phyloP scores from a whole-genome alignment of 2,797 vertebrate genomes.

The Percopsis omiscomaycus region DNA sequence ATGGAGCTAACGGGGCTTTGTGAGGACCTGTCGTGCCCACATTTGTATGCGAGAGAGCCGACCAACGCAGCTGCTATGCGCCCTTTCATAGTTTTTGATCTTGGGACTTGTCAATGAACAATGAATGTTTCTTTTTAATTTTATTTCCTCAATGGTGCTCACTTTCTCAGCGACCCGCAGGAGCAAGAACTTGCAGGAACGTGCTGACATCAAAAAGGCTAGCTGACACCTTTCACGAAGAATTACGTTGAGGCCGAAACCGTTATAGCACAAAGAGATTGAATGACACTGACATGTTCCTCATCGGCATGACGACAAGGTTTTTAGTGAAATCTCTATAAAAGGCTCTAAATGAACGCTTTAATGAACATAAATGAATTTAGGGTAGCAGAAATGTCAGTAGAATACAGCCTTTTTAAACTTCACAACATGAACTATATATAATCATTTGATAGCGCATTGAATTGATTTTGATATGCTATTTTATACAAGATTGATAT shows the following conservation, averaged over 20 bases:
- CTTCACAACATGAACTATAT: slow-evolving; percentile 22
- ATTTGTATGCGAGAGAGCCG: slow-evolving; percentile 20
- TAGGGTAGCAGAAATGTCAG: not conserved
- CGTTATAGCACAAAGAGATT: slow-evolving; percentile 14
- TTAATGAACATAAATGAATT: slow-evolving; percentile 15
- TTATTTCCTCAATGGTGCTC: not conserved
- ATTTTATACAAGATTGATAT: not conserved
- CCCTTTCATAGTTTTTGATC: slow-evolving; percentile 30
- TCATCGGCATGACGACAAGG: slow-evolving; percentile 5
- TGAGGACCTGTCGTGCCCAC: not conserved
- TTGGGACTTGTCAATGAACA: slow-evolving; percentile 28
- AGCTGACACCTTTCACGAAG: slow-evolving; percentile 9
- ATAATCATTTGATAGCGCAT: slow-evolving; percentile 8
- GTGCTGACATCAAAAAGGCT: slow-evolving; percentile 24
- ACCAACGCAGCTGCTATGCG: not conserved
- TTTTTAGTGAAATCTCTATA: slow-evolving; percentile 1
- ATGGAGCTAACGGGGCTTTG: slow-evolving; percentile 2
- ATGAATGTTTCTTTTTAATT: slow-evolving; percentile 16
- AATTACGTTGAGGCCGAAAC: slow-evolving; percentile 19
- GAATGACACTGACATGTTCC: slow-evolving; percentile 27
- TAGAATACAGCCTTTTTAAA: not conserved
- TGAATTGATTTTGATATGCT: slow-evolving; percentile 3
- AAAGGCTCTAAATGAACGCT: not conserved
- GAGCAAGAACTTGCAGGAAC: slow-evolving; percentile 5
- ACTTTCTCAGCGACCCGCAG: not conserved